phyloP scores from a whole-genome alignment of 2,797 vertebrate species.

The Sebastes iracundus region DNA sequence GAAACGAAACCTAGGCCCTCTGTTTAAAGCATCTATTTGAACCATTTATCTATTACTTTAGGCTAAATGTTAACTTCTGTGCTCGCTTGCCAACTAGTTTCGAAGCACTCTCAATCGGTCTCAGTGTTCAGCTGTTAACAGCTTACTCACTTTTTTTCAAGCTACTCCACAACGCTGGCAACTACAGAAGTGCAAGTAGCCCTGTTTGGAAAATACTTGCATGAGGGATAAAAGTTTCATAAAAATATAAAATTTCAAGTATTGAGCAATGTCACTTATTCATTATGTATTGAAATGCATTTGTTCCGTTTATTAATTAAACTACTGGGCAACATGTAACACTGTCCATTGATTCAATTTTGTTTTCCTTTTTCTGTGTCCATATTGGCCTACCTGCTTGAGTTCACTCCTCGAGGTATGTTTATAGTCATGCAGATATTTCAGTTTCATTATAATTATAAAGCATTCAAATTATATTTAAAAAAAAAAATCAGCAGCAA shows the following conservation, averaged over 20 bases:
- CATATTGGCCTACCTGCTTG: background rate
- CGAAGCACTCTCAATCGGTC: background rate
- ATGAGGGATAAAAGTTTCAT: rapidly evolving
- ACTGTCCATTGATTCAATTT: background rate
- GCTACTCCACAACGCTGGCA: background rate
- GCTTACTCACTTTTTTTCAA: background rate
- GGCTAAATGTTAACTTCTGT: background rate
- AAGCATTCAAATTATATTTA: background rate
- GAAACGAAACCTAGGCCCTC: background rate
- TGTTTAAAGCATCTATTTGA: background rate
- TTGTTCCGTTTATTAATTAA: background rate
- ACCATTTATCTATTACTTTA: background rate
- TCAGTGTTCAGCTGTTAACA: background rate
- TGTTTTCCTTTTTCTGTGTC: background rate
- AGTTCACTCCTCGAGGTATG: background rate
- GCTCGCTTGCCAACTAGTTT: background rate
- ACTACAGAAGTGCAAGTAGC: background rate
- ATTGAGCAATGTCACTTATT: background rate
- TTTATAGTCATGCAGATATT: background rate
- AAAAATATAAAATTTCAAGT: background rate
- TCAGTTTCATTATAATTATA: background rate
- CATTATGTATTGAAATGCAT: background rate
- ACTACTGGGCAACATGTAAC: background rate
- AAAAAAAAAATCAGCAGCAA: background rate
- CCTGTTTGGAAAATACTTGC: background rate